Evolutionary conservation across 2,888 invertebrate species (phyloP).

Genomic region (Dynastes hyllus): DNA sequence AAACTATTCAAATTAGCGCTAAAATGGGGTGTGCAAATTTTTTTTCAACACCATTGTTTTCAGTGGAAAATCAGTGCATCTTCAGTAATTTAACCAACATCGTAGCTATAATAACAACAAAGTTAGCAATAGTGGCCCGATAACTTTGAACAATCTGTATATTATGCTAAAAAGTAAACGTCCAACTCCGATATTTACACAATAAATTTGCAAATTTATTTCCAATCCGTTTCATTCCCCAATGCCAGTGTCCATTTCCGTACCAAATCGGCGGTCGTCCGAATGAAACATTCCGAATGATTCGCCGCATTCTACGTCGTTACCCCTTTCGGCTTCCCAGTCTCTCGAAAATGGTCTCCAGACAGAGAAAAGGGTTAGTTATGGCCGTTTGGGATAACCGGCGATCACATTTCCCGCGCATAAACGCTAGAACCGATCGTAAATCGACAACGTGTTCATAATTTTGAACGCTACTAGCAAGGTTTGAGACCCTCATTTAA

Average conservation of each 20-base stretch:
- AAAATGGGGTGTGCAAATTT: no score
- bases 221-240: conserved; percentile 10
- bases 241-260: conserved; percentile 27
- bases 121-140: neutral
- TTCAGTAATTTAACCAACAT: no score
- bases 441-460: conserved; percentile 62
- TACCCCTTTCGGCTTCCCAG: neutral
- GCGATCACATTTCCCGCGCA: conserved; percentile 45
- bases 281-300: conserved; percentile 25
- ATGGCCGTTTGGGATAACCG: conserved; percentile 41
- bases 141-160: neutral
- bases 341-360: conserved; percentile 39
- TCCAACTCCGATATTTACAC: conserved; percentile 26
- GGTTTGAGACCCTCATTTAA: conserved; percentile 60
- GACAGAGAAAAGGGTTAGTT: conserved; percentile 46
- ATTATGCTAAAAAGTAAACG: neutral
- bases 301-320: neutral
- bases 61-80: no score
- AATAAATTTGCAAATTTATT: conserved; percentile 39
- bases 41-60: no score
- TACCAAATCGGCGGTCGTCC: conserved; percentile 28
- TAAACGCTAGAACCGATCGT: conserved; percentile 52
- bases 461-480: conserved; percentile 59
- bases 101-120: neutral
- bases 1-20: no score